Percentiles rank a stretch among this genome's conserved stretches.
phyloP scores from a whole-genome alignment of 2,113 vertebrate genomes.

The Catharus fuscescens region DNA sequence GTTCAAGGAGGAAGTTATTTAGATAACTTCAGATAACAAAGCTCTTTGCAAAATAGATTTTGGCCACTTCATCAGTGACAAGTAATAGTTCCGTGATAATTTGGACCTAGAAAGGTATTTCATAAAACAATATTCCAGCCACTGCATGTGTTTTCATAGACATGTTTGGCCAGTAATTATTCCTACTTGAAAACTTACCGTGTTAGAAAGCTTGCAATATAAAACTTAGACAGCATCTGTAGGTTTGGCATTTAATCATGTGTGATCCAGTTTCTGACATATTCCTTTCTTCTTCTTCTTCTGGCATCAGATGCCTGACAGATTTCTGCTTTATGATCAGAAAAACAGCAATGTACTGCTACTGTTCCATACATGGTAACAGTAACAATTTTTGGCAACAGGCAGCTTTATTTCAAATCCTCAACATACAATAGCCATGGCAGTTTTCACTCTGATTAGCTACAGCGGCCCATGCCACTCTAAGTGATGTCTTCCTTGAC shows the following conservation, averaged over 20 bases:
- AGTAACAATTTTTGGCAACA: neutral
- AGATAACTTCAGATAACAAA: neutral
- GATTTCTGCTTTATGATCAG: neutral
- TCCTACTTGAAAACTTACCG: neutral
- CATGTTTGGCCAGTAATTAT: neutral
- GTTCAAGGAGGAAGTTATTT: neutral
- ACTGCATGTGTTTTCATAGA: neutral
- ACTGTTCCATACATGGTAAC: neutral
- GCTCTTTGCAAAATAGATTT: neutral
- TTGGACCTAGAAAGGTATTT: neutral
- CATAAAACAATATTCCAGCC: neutral
- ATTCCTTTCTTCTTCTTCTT: neutral
- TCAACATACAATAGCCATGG: neutral
- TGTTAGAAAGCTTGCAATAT: neutral
- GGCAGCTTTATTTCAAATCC: neutral
- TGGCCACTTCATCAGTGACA: neutral
- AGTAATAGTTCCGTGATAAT: neutral
- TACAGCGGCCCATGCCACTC: neutral
- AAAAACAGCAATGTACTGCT: neutral
- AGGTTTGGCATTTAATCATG: neutral
- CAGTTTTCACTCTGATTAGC: neutral
- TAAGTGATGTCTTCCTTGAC: neutral
- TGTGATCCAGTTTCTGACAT: neutral
- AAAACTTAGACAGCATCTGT: neutral
- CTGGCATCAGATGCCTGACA: neutral